Percentiles rank a stretch among this genome's conserved stretches.
Conservation (phyloP, 1,140 invertebrate species). For the Achroia grisella region DNA sequence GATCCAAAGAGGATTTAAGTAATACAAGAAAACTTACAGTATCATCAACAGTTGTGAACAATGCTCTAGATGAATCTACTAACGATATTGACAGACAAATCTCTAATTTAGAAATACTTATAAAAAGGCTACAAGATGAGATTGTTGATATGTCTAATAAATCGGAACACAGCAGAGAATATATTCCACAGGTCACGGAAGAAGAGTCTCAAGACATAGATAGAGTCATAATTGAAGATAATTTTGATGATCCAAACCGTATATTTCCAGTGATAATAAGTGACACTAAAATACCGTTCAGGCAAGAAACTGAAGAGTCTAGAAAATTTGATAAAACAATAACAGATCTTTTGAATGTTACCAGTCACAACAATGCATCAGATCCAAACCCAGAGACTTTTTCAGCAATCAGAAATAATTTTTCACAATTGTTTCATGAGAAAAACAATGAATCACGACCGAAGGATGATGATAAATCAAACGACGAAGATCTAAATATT, state of each 20-base stretch:
- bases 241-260: too few species aligned
- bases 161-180: slow-evolving; percentile 1
- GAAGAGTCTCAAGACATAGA: too few species aligned
- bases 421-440: too few species aligned
- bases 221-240: too few species aligned
- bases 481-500: slow-evolving; percentile 21
- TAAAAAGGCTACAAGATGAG: slow-evolving; percentile 36
- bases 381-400: too few species aligned
- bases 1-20: not conserved
- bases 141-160: slow-evolving; percentile 22
- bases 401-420: too few species aligned
- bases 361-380: too few species aligned
- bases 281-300: too few species aligned
- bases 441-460: too few species aligned
- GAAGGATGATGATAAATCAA: too few species aligned
- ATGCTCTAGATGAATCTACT: slow-evolving; percentile 1
- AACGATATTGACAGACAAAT: slow-evolving; percentile 35
- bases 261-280: too few species aligned
- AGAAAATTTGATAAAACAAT: slow-evolving; percentile 1
- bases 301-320: not conserved
- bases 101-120: slow-evolving; percentile 34
- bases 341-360: not conserved
- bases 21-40: slow-evolving; percentile 9
- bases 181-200: too few species aligned
- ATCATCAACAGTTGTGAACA: slow-evolving; percentile 16